Conservation (phyloP, 2,797 vertebrate species). For the Babyrousa celebensis region DNA sequence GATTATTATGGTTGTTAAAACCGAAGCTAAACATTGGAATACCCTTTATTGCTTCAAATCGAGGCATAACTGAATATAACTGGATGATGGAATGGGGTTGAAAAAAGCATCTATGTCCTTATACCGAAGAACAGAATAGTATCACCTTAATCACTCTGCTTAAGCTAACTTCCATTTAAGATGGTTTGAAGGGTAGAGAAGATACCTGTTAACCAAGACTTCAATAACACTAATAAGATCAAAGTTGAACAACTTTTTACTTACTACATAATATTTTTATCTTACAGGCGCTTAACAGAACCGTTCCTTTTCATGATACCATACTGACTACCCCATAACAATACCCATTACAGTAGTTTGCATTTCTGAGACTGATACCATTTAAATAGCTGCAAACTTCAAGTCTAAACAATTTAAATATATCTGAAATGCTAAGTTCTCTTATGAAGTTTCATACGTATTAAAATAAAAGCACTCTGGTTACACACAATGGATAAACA, state of each 20-base stretch:
- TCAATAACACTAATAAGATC: not conserved
- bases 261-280: not conserved
- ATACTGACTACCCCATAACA: not conserved
- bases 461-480: not conserved
- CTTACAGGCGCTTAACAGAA: not conserved
- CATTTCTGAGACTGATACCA: not conserved
- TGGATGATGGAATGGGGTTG: not conserved
- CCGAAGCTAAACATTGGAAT: not conserved
- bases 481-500: not conserved
- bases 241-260: not conserved
- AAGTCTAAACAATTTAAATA: conserved; percentile 38
- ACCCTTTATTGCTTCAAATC: not conserved
- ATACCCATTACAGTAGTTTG: not conserved
- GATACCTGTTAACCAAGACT: not conserved
- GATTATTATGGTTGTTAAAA: not conserved
- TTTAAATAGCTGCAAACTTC: conserved; percentile 34
- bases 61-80: not conserved
- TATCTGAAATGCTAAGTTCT: not conserved
- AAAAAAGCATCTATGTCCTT: not conserved
- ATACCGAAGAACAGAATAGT: not conserved
- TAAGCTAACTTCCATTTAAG: conserved; percentile 13
- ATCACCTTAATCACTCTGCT: not conserved
- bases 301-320: not conserved
- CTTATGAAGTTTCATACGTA: not conserved
- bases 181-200: not conserved